These are phyloP conservation scores for Syrista parreyssii DNA, from an alignment of 2,888 invertebrate genomes.

Conservation along the genomic window DNA sequence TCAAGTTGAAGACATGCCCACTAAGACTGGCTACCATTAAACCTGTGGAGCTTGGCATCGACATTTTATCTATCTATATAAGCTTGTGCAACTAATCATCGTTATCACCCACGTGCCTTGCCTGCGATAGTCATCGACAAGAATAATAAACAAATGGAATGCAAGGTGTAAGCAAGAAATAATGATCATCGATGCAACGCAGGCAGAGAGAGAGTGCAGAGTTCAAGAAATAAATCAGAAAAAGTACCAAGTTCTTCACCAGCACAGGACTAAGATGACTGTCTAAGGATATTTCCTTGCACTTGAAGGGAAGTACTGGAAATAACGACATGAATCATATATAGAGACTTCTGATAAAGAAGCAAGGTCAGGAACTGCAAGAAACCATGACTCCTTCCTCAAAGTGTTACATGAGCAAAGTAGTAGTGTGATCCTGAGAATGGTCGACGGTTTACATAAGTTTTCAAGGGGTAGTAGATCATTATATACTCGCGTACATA, in stretches of 20 bases:
- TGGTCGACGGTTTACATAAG: background rate
- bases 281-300: background rate
- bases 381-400: background rate
- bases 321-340: background rate
- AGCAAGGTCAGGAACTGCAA: background rate
- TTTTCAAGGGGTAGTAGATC: background rate
- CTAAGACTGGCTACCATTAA: background rate
- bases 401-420: background rate
- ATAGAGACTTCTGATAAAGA: background rate
- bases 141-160: background rate
- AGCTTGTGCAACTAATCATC: background rate
- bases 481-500: background rate
- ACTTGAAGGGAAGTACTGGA: background rate
- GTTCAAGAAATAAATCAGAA: background rate
- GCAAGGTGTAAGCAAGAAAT: background rate
- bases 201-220: background rate
- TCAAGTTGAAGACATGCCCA: background rate
- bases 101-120: background rate
- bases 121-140: background rate
- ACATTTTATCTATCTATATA: background rate
- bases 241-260: background rate
- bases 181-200: background rate
- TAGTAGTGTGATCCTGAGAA: background rate
- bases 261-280: background rate
- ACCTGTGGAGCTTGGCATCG: background rate